Percentiles rank a stretch among this genome's conserved stretches.
Evolutionary conservation across 37 sponge, comb jelly and placozoan species (phyloP).

Genomic region (Amphimedon queenslandica): DNA sequence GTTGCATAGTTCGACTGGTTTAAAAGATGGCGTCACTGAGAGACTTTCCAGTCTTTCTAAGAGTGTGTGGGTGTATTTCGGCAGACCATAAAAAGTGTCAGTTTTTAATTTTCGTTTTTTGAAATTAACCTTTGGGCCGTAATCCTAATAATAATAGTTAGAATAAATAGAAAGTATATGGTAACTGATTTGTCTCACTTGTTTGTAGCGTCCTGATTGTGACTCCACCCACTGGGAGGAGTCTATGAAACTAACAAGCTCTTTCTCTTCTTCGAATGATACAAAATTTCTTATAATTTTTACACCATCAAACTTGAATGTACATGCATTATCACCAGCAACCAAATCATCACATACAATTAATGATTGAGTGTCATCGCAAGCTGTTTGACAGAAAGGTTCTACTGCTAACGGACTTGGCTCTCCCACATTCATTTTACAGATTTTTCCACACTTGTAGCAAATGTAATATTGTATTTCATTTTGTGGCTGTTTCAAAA

Average conservation of each 20-base stretch:
- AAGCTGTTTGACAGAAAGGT: not conserved
- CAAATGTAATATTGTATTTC: conserved; percentile 17
- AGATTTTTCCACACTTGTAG: conserved; percentile 40
- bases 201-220: conserved; percentile 91
- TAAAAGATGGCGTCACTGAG: conserved; percentile 19
- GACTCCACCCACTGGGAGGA: conserved; percentile 69
- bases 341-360: not conserved
- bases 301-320: conserved; percentile 51
- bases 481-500: not conserved
- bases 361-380: not conserved
- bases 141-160: conserved; percentile 58
- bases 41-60: conserved; percentile 33
- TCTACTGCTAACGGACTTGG: too few species aligned
- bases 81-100: conserved; percentile 84
- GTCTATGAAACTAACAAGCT: conserved; percentile 53
- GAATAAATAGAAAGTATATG: not conserved
- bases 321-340: not conserved
- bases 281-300: conserved; percentile 70
- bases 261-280: conserved; percentile 53
- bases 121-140: conserved; percentile 95
- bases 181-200: conserved; percentile 30
- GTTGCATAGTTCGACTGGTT: conserved; percentile 94
- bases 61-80: conserved; percentile 54
- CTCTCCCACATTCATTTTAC: not conserved
- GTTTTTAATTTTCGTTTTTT: conserved; percentile 82